phyloP scores from a whole-genome alignment of 1,140 invertebrate species.

The Delia radicum region DNA sequence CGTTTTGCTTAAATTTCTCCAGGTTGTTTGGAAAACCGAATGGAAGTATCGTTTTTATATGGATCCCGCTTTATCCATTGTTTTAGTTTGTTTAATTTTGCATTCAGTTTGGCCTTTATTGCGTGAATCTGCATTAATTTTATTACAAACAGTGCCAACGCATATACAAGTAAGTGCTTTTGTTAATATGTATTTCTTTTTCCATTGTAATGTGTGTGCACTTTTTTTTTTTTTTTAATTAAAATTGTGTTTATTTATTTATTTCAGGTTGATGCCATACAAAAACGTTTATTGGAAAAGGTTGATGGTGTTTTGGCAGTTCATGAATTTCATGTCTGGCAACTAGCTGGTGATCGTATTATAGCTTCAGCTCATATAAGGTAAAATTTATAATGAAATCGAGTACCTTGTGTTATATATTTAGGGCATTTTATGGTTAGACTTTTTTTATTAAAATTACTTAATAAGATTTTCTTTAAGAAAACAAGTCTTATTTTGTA shows the following conservation, averaged over 20 bases:
- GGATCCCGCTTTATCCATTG: slow-evolving; percentile 88
- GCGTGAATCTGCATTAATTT: slow-evolving; percentile 83
- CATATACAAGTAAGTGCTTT: slow-evolving; percentile 72
- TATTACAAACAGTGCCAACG: slow-evolving; percentile 89
- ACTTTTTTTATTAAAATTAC: no score
- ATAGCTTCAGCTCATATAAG: slow-evolving; percentile 92
- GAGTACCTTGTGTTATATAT: no score
- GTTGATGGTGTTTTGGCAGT: slow-evolving; percentile 89
- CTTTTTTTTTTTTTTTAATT: background rate
- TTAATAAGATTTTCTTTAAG: no score
- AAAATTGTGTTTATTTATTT: slow-evolving; percentile 23
- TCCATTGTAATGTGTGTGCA: background rate
- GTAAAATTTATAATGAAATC: no score
- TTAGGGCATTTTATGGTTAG: no score
- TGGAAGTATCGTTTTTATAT: slow-evolving; percentile 85
- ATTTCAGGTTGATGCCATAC: slow-evolving; percentile 77
- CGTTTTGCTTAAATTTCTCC: background rate
- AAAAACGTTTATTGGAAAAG: slow-evolving; percentile 78
- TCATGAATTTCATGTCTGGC: slow-evolving; percentile 95
- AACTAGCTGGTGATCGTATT: slow-evolving; percentile 86
- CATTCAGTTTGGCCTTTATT: slow-evolving; percentile 84
- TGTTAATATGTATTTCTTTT: background rate
- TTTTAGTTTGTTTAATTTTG: slow-evolving; percentile 78
- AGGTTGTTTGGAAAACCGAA: slow-evolving; percentile 81
- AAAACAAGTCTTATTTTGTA: no score